These are phyloP conservation scores for Protaetia brevitarsis DNA, from an alignment of 1,140 invertebrate genomes.

Conservation along the genomic window DNA sequence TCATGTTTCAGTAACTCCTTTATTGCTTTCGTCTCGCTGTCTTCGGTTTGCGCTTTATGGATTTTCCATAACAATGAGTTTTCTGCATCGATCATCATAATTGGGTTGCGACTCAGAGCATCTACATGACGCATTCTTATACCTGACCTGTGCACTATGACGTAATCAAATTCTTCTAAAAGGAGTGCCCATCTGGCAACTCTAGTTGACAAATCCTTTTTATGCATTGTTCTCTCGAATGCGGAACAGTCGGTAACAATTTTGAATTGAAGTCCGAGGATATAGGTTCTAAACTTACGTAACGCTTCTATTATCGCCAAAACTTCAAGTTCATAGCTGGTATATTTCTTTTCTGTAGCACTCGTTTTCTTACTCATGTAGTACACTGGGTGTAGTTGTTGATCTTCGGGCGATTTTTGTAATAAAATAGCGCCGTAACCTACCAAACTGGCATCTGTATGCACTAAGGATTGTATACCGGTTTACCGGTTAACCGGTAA, in stretches of 20 bases:
- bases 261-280: conserved; percentile 50
- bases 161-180: conserved; percentile 34
- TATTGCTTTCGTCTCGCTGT: neutral
- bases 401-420: conserved; percentile 26
- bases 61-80: neutral
- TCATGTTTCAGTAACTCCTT: conserved; percentile 7
- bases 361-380: conserved; percentile 44
- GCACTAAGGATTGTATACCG: no score
- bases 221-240: conserved; percentile 39
- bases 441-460: conserved; percentile 39
- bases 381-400: conserved; percentile 43
- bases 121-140: neutral
- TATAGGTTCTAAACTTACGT: conserved; percentile 52
- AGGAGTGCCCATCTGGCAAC: conserved; percentile 33
- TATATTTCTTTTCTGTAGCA: conserved; percentile 43
- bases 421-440: conserved; percentile 42
- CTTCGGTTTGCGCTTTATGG: neutral
- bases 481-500: no score
- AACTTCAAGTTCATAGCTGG: conserved; percentile 52
- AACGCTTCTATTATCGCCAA: conserved; percentile 53
- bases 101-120: neutral
- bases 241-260: conserved; percentile 49
- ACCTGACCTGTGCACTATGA: conserved; percentile 25
- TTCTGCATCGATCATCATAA: neutral
- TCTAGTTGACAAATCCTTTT: conserved; percentile 36